These are phyloP conservation scores for Rhegmatorhina hoffmannsi DNA, from an alignment of 2,113 vertebrate species.

Conservation along the genomic window DNA sequence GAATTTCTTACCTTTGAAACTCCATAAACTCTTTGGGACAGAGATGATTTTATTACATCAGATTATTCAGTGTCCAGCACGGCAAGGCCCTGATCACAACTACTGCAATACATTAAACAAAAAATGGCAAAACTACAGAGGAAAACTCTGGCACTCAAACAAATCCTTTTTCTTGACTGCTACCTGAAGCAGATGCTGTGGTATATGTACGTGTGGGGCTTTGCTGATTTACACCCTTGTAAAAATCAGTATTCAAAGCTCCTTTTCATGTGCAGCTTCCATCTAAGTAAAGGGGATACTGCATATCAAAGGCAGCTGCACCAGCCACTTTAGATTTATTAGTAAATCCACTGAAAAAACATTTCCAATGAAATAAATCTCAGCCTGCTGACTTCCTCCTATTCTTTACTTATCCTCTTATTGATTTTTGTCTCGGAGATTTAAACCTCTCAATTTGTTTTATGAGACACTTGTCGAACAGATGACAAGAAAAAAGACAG, in stretches of 20 bases:
- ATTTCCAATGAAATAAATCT: constrained; percentile 77
- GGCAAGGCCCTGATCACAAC: neutral
- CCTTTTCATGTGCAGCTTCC: constrained; percentile 56
- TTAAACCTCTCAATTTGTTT: constrained; percentile 74
- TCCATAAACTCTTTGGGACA: neutral
- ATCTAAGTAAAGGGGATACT: constrained; percentile 48
- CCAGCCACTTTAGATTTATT: constrained; percentile 67
- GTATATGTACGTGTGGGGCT: constrained; percentile 20
- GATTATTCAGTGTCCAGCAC: neutral
- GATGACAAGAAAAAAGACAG: constrained; percentile 57
- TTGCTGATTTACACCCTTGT: constrained; percentile 59
- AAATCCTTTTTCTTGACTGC: constrained; percentile 5
- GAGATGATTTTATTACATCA: neutral
- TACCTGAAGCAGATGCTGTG: constrained; percentile 53
- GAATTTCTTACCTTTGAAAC: neutral
- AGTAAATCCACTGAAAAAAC: constrained; percentile 72
- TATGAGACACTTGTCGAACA: constrained; percentile 64
- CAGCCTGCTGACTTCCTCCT: constrained; percentile 65
- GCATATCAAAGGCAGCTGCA: constrained; percentile 55
- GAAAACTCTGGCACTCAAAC: neutral
- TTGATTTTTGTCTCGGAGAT: constrained; percentile 72
- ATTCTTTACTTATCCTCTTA: constrained; percentile 72
- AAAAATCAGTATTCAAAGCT: constrained; percentile 66
- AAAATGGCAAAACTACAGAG: neutral
- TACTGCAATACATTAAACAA: neutral